Base-by-base conservation (phyloP, 2,888 invertebrate genomes). In the Conus canariensis region DNA sequence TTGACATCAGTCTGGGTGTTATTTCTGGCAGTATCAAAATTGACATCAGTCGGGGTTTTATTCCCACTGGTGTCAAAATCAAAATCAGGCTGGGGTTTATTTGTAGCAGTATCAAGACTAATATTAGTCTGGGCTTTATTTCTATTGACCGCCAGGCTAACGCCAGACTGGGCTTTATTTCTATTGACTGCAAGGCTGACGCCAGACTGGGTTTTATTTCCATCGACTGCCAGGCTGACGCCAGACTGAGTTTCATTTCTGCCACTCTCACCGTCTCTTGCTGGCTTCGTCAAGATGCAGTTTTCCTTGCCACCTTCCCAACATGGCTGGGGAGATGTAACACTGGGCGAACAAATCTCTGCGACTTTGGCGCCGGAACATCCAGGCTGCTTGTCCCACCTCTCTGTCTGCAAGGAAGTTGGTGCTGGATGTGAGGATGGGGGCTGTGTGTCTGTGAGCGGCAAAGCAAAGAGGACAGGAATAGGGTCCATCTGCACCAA, bases 401-500 rank as follows among this genome's bases (percentile, higher is more conserved):
- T 22, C 82, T 58, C 22, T 22, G 56, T 25, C 19, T 58, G 19
- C 16, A 5, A 19, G 19, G 82, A 58, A 16, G 19, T 10, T 58
- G 82, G 22, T 19, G 22, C 3, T 58, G 82, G 16, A 8, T 58
- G 19, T 2, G 22, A 9, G 58, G 82, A 83, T 2, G 56, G 3
- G 6, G 56, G 58, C 58, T 83, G 82, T 8, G 58, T 7, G 58
- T 83, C 77, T 80, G 77, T 83, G 16, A 16, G 19, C 12, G 64
- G 86, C 64, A 86, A 22, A 30, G 67, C 86, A 8, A 59, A 59
- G 4, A 86, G 12, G 19, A 86, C 86, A 19, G 86, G 86, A 45
- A 86, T 86, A 9, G 45, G 86, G 64, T 86, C 59, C 30, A 86
- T n/a, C 4, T 64, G 30, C 5, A 67, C 12, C 45, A 86, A 86